Conservation (phyloP, 2,888 invertebrate species). For the Caenorhabditis zanzibari region DNA sequence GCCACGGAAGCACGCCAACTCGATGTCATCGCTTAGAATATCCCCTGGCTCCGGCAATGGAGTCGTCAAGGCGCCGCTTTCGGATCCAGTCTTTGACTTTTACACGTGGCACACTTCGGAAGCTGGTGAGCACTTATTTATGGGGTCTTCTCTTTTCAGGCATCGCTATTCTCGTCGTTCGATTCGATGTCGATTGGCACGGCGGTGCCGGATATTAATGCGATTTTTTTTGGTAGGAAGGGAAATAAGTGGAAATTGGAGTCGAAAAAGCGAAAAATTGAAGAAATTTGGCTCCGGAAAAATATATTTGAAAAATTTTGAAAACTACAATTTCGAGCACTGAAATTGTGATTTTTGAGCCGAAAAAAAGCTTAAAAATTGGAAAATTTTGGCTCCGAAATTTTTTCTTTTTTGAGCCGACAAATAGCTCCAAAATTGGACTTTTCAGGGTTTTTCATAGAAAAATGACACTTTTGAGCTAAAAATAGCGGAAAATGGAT, state of each 20-base stretch:
- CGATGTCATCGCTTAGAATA: constrained; percentile 58
- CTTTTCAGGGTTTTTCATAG: no score
- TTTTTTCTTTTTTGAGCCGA: no score
- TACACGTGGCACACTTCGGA: constrained; percentile 81
- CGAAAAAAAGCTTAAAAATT: neutral
- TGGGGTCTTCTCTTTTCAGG: constrained; percentile 63
- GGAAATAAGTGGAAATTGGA: neutral
- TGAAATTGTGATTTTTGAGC: no score
- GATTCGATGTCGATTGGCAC: constrained; percentile 74
- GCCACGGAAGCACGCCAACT: constrained; percentile 63
- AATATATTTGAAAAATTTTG: neutral
- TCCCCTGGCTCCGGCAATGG: constrained; percentile 49
- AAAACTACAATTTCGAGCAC: no score
- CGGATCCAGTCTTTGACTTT: constrained; percentile 81
- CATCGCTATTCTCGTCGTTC: constrained; percentile 75
- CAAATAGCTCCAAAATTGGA: no score
- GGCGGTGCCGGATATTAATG: constrained; percentile 78
- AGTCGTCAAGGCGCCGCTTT: constrained; percentile 61
- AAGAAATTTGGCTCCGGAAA: neutral
- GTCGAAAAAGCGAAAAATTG: no score
- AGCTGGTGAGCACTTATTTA: constrained; percentile 64
- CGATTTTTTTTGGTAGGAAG: constrained; percentile 79
- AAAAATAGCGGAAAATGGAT: no score
- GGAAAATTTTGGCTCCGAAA: no score
- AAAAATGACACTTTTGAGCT: no score